phyloP scores from a whole-genome alignment of 2,113 vertebrate genomes.

The Ceyx margarethae region DNA sequence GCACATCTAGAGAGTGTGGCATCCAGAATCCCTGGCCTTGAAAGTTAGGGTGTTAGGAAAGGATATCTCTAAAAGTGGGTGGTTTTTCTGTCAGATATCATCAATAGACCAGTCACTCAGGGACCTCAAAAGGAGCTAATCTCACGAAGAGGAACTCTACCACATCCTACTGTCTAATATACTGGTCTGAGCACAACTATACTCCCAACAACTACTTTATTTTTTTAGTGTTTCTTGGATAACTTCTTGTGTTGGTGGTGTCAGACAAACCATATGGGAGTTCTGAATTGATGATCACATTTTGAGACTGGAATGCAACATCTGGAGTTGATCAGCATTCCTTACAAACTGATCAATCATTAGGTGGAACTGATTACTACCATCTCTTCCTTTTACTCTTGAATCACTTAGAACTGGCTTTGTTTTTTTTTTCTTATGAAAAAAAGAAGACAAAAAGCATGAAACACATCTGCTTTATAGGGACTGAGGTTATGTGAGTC shows the following conservation, averaged over 20 bases:
- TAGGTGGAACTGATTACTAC: constrained; percentile 66
- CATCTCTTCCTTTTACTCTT: constrained; percentile 57
- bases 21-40: background rate
- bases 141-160: background rate
- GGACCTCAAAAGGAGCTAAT: background rate
- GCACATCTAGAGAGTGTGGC: background rate
- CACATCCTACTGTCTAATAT: constrained; percentile 20
- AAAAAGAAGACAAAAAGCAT: constrained; percentile 19
- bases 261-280: constrained; percentile 48
- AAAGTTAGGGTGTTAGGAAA: background rate
- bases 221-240: constrained; percentile 2
- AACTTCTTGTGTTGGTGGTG: background rate
- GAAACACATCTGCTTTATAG: constrained; percentile 35
- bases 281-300: constrained; percentile 56
- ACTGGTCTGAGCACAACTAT: background rate
- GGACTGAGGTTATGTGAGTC: constrained; percentile 64
- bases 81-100: background rate
- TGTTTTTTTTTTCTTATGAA: background rate
- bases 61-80: background rate
- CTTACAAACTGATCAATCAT: constrained; percentile 68
- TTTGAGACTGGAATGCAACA: constrained; percentile 36
- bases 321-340: constrained; percentile 67
- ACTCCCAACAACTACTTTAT: background rate
- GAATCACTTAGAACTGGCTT: constrained; percentile 61
- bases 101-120: background rate